A percentile compares a stretch with the other conserved stretches of the same genome.
phyloP scores from a whole-genome alignment of 2,888 invertebrate genomes.

The Dolichopus griseipennis region DNA sequence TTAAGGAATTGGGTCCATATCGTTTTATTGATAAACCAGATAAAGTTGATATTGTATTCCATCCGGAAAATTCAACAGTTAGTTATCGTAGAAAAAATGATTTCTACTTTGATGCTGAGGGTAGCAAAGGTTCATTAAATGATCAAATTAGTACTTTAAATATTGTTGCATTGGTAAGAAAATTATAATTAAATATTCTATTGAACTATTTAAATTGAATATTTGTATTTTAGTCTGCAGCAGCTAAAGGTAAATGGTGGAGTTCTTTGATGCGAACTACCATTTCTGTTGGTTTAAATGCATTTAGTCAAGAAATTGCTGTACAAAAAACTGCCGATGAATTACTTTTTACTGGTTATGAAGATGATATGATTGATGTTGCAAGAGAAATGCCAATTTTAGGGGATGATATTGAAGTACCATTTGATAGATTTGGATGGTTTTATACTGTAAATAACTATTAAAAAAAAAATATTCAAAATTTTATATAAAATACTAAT shows the following conservation, averaged over 20 bases:
- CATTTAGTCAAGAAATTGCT: constrained; percentile 49
- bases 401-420: constrained; percentile 48
- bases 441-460: constrained; percentile 56
- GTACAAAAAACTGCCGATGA: constrained; percentile 58
- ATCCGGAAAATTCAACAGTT: constrained; percentile 61
- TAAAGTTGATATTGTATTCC: constrained; percentile 65
- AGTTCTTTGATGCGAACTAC: constrained; percentile 49
- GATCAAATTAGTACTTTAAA: constrained; percentile 68
- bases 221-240: constrained; percentile 42
- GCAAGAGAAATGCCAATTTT: constrained; percentile 53
- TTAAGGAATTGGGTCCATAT: constrained; percentile 54
- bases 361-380: constrained; percentile 60
- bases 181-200: constrained; percentile 7
- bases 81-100: constrained; percentile 57
- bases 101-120: constrained; percentile 60
- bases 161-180: constrained; percentile 66
- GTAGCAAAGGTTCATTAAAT: constrained; percentile 58
- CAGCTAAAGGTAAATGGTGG: constrained; percentile 48
- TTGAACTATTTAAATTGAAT: constrained; percentile 9
- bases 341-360: constrained; percentile 71
- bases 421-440: constrained; percentile 75
- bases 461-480: not conserved
- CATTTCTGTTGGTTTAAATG: constrained; percentile 51
- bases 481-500: not conserved
- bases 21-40: constrained; percentile 58